Percentiles rank a stretch among this genome's conserved stretches.
Conservation (phyloP, 2,797 vertebrate species). For the Aulostomus chinensis region DNA sequence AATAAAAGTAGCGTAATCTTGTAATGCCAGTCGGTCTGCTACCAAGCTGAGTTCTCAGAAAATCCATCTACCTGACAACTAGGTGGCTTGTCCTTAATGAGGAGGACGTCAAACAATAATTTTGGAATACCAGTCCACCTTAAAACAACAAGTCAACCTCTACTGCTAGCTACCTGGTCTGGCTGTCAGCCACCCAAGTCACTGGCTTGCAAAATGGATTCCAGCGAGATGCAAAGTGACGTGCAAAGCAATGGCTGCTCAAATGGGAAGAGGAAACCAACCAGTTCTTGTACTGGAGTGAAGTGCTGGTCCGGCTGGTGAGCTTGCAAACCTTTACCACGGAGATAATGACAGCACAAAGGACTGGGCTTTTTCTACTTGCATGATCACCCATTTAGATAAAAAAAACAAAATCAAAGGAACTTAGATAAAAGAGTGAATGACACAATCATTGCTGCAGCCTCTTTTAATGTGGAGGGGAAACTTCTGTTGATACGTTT, state of each 20-base stretch:
- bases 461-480: conserved; percentile 55
- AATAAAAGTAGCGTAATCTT: conserved; percentile 25
- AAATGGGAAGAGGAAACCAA: background rate
- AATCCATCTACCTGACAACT: conserved; percentile 15
- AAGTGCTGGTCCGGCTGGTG: background rate
- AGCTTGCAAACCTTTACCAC: conserved; percentile 27
- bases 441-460: conserved; percentile 55
- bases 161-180: conserved; percentile 19
- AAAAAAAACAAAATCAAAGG: conserved; percentile 50
- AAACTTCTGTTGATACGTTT: no score
- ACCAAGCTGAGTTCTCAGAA: conserved; percentile 12
- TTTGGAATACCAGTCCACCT: conserved; percentile 54
- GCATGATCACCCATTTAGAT: conserved; percentile 77
- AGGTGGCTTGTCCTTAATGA: conserved; percentile 21
- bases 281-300: no score
- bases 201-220: conserved; percentile 23
- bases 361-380: conserved; percentile 66
- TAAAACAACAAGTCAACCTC: conserved; percentile 54
- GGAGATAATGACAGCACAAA: conserved; percentile 29
- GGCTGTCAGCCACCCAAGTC: conserved; percentile 2
- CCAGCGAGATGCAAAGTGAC: conserved; percentile 3
- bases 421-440: conserved; percentile 61
- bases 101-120: conserved; percentile 36
- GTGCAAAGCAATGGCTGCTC: background rate
- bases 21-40: conserved; percentile 19